These are phyloP conservation scores for Melolontha melolontha DNA, from an alignment of 2,888 invertebrate genomes.

Conservation along the genomic window DNA sequence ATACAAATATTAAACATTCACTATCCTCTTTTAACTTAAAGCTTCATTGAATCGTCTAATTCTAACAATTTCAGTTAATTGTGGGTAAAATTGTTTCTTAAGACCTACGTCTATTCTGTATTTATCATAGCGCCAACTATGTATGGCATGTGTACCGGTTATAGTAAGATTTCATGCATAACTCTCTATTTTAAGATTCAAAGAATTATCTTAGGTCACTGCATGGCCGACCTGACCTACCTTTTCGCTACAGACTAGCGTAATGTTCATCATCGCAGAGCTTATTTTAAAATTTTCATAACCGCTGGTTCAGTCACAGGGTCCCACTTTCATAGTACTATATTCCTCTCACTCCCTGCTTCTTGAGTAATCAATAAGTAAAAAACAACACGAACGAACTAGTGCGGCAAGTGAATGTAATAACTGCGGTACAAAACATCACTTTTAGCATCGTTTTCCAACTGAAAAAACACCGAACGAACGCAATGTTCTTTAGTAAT, in stretches of 20 bases:
- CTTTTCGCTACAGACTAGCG: constrained; percentile 1
- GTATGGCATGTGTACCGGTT: too few relatives aligned
- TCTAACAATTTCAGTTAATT: constrained; percentile 10
- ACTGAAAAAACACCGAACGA: constrained; percentile 2
- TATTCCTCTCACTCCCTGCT: constrained; percentile 22
- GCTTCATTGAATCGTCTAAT: constrained; percentile 1
- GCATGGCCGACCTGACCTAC: constrained; percentile 28
- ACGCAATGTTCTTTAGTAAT: too few relatives aligned
- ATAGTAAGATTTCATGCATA: neutral
- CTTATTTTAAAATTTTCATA: constrained; percentile 20
- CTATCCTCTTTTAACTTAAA: neutral
- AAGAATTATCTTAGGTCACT: constrained; percentile 1
- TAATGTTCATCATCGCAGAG: neutral
- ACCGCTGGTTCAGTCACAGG: neutral
- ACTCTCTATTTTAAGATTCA: constrained; percentile 24
- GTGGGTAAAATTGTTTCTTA: neutral
- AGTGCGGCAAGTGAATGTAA: constrained; percentile 28
- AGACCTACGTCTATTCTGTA: neutral
- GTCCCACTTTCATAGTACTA: constrained; percentile 26
- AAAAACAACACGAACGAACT: constrained; percentile 16
- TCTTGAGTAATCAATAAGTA: constrained; percentile 14
- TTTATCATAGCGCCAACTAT: too few relatives aligned
- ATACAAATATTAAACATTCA: too few relatives aligned
- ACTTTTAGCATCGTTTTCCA: neutral
- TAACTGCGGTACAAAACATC: constrained; percentile 13